Evolutionary conservation across 1,140 invertebrate species (phyloP), one percentile per base, ranked within the genome.

Genomic region (Drosophila sproati): DNA sequence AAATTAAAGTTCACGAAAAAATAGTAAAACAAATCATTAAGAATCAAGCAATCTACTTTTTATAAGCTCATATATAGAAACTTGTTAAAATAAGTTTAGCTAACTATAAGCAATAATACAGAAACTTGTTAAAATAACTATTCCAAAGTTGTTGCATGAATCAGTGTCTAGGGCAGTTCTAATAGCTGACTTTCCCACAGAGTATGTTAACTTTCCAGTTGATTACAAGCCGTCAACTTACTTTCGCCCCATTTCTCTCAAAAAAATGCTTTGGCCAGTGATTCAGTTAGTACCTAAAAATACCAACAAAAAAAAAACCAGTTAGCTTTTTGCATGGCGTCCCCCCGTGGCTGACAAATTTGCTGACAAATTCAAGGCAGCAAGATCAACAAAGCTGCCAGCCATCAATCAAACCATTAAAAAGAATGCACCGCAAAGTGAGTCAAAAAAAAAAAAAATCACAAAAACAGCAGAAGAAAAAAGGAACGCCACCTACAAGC

Each of bases 321-420:
- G 82, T 88, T 88, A 64, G 45, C 48, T 68, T 67, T 61, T 67
- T 43, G 41, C 43, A 34, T 43, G 59, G 20, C n/a, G 10, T 29
- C 20, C 41, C 39, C 34, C 8, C 29, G 48, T 66, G 78, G 67
- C 82, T 87, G 83, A 88, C 83, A 88, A 87, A 87, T 87, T 88
- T 83, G 83, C 83, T 88, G 83, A 88, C 83, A 88, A 88, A 88
- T 88, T 83, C 83, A 88, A 88, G 80, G 83, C 85, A 87, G 75
- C 75, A 50, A 81, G 74, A 78, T 76, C 82, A 68, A 62, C 70
- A 62, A 78, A 86, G 70, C 70, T 86, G 82, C 82, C 79, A 87
- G 86, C 78, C 85, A 89, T 89, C 85, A 89, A 89, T 89, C 85
- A 89, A 90, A 71, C 78, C 86, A 89, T 89, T 89, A 89, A 89